Evolutionary conservation across 2,888 invertebrate species (phyloP).

Genomic region (Netelia inedita): DNA sequence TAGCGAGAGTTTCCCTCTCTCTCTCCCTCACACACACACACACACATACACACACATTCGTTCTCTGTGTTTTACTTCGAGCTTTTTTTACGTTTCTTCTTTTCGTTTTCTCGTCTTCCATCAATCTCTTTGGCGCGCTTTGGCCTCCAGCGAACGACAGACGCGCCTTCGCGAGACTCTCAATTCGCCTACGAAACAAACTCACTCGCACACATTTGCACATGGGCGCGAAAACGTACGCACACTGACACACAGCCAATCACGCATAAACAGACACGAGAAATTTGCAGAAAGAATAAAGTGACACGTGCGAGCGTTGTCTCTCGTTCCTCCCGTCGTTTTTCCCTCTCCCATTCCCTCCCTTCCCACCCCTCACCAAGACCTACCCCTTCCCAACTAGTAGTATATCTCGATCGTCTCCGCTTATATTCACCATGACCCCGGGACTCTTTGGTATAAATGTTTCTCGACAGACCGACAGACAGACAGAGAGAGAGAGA

Average conservation of each 20-base stretch:
- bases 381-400: neutral
- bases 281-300: conserved; percentile 41
- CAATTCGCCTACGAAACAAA: conserved; percentile 46
- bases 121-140: conserved; percentile 67
- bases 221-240: conserved; percentile 4
- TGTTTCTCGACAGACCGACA: conserved; percentile 52
- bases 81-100: conserved; percentile 49
- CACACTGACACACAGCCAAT: conserved; percentile 2
- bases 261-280: conserved; percentile 32
- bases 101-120: conserved; percentile 64
- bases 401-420: conserved; percentile 54
- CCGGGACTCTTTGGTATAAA: conserved; percentile 67
- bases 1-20: conserved; percentile 59
- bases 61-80: conserved; percentile 50
- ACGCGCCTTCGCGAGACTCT: conserved; percentile 44
- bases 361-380: too few relatives aligned
- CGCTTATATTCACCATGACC: conserved; percentile 61
- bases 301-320: conserved; percentile 58
- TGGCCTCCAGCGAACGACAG: conserved; percentile 50
- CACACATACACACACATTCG: conserved; percentile 38
- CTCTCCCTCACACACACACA: conserved; percentile 46
- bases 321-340: conserved; percentile 58
- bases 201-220: conserved; percentile 12
- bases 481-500: neutral
- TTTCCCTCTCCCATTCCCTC: conserved; percentile 37